Evolutionary conservation across 1,140 invertebrate genomes (phyloP).

Genomic region (Parasteatoda tepidariorum): DNA sequence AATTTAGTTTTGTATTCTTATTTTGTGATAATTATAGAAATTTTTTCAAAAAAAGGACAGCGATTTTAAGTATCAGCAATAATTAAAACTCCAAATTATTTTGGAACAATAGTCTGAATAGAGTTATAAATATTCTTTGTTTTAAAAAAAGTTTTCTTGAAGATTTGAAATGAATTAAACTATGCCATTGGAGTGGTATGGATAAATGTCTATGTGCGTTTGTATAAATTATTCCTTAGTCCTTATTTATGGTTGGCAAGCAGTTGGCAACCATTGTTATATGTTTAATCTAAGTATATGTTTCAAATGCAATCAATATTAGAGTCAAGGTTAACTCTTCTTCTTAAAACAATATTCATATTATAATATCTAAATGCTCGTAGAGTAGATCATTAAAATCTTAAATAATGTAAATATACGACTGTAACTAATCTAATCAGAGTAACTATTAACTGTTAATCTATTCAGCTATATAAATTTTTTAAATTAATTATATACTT

Average conservation of each 20-base stretch:
- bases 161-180: neutral
- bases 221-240: slow-evolving; percentile 34
- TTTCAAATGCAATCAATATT: slow-evolving; percentile 48
- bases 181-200: slow-evolving; percentile 25
- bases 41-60: neutral
- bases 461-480: neutral
- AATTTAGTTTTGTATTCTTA: neutral
- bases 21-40: neutral
- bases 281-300: slow-evolving; percentile 39
- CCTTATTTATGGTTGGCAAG: slow-evolving; percentile 45
- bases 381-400: slow-evolving; percentile 17
- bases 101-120: neutral
- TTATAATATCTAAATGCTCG: slow-evolving; percentile 16
- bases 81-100: too few relatives aligned
- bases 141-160: neutral
- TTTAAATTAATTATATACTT: neutral
- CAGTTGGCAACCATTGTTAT: slow-evolving; percentile 23
- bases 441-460: neutral
- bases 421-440: slow-evolving; percentile 10
- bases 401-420: slow-evolving; percentile 32
- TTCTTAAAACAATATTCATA: slow-evolving; percentile 40
- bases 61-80: neutral
- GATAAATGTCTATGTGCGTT: slow-evolving; percentile 40
- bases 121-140: neutral
- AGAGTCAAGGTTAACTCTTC: slow-evolving; percentile 46